phyloP scores from a whole-genome alignment of 2,113 vertebrate genomes.

The Mirounga angustirostris region DNA sequence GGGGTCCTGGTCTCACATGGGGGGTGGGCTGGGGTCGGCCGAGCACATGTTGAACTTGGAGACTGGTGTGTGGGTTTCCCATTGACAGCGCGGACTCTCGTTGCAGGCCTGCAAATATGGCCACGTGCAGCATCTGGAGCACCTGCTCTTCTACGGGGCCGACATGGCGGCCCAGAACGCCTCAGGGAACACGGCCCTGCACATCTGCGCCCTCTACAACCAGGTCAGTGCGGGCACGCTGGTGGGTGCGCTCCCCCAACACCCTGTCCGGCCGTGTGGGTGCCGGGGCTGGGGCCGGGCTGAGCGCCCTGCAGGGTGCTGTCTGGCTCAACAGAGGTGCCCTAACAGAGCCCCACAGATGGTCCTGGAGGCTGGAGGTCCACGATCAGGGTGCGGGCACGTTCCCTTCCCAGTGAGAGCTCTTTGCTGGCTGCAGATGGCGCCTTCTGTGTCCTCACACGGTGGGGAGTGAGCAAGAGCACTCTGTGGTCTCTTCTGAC shows the following conservation, averaged over 20 bases:
- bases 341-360: fast-evolving
- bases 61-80: fast-evolving
- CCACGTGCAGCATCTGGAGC: constrained; percentile 97
- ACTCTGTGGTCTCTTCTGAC: neutral
- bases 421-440: neutral
- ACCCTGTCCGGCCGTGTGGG: fast-evolving
- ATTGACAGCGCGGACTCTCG: fast-evolving
- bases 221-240: constrained; percentile 87
- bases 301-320: fast-evolving
- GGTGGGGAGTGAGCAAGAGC: neutral
- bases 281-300: fast-evolving
- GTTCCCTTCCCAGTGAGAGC: neutral
- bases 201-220: constrained; percentile 99
- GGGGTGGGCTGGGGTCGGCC: neutral
- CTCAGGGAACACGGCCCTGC: constrained; percentile 95
- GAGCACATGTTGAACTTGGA: fast-evolving
- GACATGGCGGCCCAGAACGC: constrained; percentile 97
- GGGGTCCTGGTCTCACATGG: neutral
- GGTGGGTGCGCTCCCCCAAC: neutral
- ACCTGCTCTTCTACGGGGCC: constrained; percentile 97
- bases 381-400: neutral
- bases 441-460: neutral
- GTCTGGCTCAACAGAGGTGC: neutral
- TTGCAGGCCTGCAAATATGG: constrained; percentile 93
- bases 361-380: neutral